phyloP scores from a whole-genome alignment of 1,140 invertebrate species.

The Camponotus vicinus region DNA sequence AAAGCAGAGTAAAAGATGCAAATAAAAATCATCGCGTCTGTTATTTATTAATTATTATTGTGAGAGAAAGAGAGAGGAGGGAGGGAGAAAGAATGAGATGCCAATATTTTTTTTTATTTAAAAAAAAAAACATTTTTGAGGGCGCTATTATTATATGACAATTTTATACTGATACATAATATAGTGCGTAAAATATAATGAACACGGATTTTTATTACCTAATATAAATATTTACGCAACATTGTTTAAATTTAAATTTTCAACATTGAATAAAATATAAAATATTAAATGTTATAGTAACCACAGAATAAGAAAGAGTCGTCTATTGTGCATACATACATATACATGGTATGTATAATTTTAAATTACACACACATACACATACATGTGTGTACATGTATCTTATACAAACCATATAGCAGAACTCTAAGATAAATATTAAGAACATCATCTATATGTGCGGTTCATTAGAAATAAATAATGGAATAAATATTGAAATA shows the following conservation, averaged over 20 bases:
- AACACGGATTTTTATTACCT: background rate
- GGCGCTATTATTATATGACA: background rate
- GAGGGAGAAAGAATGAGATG: too few species aligned
- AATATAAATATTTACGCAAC: background rate
- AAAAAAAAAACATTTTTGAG: too few species aligned
- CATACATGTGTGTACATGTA: background rate
- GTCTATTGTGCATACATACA: too few species aligned
- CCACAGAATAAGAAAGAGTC: background rate
- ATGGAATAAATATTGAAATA: too few species aligned
- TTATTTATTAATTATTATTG: background rate
- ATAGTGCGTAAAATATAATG: background rate
- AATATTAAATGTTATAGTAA: background rate
- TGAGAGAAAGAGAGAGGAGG: too few species aligned
- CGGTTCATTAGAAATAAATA: background rate
- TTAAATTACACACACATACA: background rate
- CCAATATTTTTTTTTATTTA: background rate
- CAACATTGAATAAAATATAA: too few species aligned
- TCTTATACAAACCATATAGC: background rate
- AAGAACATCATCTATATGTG: background rate
- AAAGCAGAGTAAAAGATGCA: background rate
- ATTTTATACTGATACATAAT: background rate
- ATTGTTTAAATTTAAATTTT: too few species aligned
- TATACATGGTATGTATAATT: too few species aligned
- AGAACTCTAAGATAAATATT: background rate
- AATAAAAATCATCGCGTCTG: constrained; percentile 10